Percentiles rank a stretch among this genome's conserved stretches.
Evolutionary conservation across 53 echinoderm and acorn worm species (phyloP).

Genomic region (Echinarachnius parma): DNA sequence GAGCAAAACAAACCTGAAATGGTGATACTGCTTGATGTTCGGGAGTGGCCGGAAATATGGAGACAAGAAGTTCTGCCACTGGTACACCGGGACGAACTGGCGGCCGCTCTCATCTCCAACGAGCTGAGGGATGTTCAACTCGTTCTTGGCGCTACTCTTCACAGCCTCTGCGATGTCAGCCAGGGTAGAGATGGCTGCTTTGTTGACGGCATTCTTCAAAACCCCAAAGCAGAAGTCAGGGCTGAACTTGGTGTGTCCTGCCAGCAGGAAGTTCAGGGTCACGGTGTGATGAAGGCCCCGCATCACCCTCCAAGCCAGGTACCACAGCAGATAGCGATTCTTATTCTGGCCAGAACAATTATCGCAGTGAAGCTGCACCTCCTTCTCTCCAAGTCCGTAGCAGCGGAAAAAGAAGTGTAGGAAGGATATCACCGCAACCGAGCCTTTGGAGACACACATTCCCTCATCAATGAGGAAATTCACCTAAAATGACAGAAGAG

Average conservation of each 20-base stretch:
- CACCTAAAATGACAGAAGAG: too few species aligned
- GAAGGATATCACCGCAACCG: too few species aligned
- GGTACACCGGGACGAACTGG: slow-evolving; percentile 28
- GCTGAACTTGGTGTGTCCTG: slow-evolving; percentile 59
- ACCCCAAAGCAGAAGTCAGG: slow-evolving; percentile 64
- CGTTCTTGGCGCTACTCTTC: slow-evolving; percentile 13
- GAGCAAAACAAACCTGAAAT: too few species aligned
- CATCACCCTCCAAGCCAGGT: slow-evolving; percentile 31
- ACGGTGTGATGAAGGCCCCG: too few species aligned
- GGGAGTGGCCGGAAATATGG: slow-evolving; percentile 43
- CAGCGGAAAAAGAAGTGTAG: too few species aligned
- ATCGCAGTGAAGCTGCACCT: slow-evolving; percentile 39
- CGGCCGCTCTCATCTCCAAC: slow-evolving; percentile 49
- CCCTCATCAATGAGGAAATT: too few species aligned
- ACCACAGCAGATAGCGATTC: slow-evolving; percentile 46
- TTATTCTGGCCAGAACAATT: slow-evolving; percentile 69
- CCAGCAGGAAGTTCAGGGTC: slow-evolving; percentile 46
- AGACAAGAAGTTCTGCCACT: slow-evolving; percentile 49
- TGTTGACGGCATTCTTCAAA: slow-evolving; percentile 37
- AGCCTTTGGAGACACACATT: too few species aligned
- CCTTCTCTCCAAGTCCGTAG: slow-evolving; percentile 45
- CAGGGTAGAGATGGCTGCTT: slow-evolving; percentile 17
- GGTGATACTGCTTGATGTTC: too few species aligned
- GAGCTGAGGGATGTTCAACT: slow-evolving; percentile 32
- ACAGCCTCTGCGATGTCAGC: slow-evolving; percentile 40